These are phyloP conservation scores for Synergus japonicus DNA, from an alignment of 2,888 invertebrate genomes.

Conservation along the genomic window DNA sequence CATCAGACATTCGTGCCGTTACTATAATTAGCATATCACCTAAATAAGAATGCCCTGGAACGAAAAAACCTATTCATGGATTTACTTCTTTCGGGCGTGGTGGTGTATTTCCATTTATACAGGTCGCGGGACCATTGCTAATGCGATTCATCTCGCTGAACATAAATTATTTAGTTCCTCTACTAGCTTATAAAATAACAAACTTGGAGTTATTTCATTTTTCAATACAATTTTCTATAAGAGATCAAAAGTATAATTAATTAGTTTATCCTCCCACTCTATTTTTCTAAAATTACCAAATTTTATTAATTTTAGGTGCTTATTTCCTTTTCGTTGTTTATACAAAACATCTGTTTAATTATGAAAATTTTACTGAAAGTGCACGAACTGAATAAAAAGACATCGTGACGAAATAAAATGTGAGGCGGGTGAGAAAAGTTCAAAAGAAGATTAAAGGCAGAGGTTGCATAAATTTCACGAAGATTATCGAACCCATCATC, in stretches of 20 bases:
- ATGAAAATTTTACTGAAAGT: too few relatives aligned
- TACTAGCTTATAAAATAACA: background rate
- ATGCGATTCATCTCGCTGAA: background rate
- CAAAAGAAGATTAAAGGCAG: background rate
- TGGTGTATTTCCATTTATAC: background rate
- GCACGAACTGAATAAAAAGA: too few relatives aligned
- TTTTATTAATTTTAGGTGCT: too few relatives aligned
- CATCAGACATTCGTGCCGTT: constrained; percentile 48
- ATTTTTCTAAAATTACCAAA: too few relatives aligned
- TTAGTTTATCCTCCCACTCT: too few relatives aligned
- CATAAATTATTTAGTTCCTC: background rate
- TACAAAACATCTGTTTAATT: too few relatives aligned
- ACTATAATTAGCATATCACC: constrained; percentile 56
- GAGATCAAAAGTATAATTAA: background rate
- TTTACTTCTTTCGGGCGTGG: background rate
- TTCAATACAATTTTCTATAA: background rate
- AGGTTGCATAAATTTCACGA: background rate
- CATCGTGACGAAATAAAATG: background rate
- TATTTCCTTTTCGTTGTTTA: too few relatives aligned
- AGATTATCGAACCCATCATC: background rate
- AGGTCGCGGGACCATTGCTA: background rate
- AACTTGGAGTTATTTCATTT: background rate
- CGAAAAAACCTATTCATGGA: constrained; percentile 33
- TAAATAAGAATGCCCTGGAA: constrained; percentile 60
- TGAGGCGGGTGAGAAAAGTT: background rate